phyloP scores from a whole-genome alignment of 2,113 vertebrate genomes.

The Equus przewalskii region DNA sequence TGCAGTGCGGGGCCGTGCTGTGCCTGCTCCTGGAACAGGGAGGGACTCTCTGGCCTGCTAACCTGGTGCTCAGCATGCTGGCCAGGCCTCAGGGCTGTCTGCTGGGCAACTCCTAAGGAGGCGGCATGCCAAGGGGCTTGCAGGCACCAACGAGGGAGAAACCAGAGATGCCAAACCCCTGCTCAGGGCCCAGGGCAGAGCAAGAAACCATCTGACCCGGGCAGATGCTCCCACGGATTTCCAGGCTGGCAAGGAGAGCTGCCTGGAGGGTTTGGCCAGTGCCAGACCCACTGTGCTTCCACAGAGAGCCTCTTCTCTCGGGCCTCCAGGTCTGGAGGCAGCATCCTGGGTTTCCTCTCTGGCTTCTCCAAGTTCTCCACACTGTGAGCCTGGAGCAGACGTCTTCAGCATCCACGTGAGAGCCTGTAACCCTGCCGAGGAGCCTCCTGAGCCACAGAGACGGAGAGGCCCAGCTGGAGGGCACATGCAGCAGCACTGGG shows the following conservation, averaged over 20 bases:
- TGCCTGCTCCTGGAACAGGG: not conserved
- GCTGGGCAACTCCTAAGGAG: too few relatives aligned
- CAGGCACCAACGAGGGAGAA: not conserved
- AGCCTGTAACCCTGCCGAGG: too few relatives aligned
- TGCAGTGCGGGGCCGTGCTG: not conserved
- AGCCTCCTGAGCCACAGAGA: not conserved
- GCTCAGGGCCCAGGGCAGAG: not conserved
- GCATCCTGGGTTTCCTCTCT: not conserved
- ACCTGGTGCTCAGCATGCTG: not conserved
- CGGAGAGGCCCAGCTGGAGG: not conserved
- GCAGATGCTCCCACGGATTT: not conserved
- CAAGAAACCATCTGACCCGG: too few relatives aligned
- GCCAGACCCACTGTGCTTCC: not conserved
- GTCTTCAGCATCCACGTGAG: fast-evolving
- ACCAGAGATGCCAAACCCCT: fast-evolving
- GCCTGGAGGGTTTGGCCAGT: not conserved
- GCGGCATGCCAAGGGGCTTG: too few relatives aligned
- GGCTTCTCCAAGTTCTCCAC: too few relatives aligned
- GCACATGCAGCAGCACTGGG: not conserved
- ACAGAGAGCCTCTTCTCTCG: not conserved
- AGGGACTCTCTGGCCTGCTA: not conserved
- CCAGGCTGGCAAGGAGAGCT: not conserved
- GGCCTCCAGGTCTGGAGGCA: not conserved
- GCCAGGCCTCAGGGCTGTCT: not conserved
- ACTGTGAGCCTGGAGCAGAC: not conserved